A percentile compares a stretch with the other conserved stretches of the same genome.
phyloP scores from a whole-genome alignment of 2,888 invertebrate species.

The Andrena flavipes region DNA sequence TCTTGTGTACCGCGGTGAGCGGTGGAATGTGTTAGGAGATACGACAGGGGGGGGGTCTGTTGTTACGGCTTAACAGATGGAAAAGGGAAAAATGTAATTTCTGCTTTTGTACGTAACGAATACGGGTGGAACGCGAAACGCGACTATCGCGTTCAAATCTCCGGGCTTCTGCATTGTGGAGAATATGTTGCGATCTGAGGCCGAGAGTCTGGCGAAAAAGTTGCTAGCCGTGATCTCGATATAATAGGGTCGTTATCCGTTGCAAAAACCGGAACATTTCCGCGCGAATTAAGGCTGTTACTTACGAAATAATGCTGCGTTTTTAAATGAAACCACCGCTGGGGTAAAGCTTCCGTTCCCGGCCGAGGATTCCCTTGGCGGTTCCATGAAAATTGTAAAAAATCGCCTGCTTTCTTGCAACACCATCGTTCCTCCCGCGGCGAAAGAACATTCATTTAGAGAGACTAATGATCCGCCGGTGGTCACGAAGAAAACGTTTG shows the following conservation, averaged over 20 bases:
- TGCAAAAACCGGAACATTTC: constrained; percentile 24
- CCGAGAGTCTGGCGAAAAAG: constrained; percentile 9
- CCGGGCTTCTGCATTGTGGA: neutral
- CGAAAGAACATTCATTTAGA: constrained; percentile 45
- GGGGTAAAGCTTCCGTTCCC: neutral
- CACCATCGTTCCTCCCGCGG: neutral
- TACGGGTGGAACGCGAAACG: constrained; percentile 17
- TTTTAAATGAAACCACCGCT: constrained; percentile 25
- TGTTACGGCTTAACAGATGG: constrained; percentile 3
- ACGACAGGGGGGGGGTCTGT: neutral
- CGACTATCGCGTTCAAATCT: constrained; percentile 39
- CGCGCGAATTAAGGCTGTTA: constrained; percentile 23
- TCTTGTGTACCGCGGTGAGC: too few species aligned
- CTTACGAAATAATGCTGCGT: constrained; percentile 24
- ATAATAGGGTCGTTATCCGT: constrained; percentile 36
- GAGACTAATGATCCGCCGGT: constrained; percentile 33
- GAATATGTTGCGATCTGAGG: neutral
- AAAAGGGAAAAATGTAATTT: constrained; percentile 20
- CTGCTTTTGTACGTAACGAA: constrained; percentile 10
- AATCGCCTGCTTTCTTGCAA: neutral
- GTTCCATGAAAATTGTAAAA: constrained; percentile 20
- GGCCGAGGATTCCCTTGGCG: neutral
- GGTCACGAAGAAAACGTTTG: constrained; percentile 17
- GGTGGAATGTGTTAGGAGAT: too few species aligned
- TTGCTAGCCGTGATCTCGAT: constrained; percentile 23